Base-by-base conservation (phyloP, 2,888 invertebrate genomes). In the Camponotus fellah region DNA sequence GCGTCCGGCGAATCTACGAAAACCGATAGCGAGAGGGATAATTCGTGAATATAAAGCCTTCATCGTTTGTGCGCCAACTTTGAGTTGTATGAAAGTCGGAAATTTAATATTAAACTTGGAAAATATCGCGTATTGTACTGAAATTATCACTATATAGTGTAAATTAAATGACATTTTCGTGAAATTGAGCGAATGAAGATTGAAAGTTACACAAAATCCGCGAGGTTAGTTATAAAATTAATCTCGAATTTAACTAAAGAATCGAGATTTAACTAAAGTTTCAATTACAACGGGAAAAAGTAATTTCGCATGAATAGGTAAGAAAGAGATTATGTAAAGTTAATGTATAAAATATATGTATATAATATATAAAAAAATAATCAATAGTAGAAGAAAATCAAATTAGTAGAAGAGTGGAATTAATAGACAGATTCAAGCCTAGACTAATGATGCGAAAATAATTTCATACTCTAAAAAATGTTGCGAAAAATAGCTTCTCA, bases 101-200 rank as follows among this genome's bases (percentile, higher is more conserved):
- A 72, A 60, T 32, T 80, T 60, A 72, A 80, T 80, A 72, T 80
- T 72, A 80, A 72, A 80, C 72, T 80, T 32, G 12, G 14, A 46
- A 26, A 26, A 12, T 4, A 34, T 76, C 21, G 12, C n/a, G 5
- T 37, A 72, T 49, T 60, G 60, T 37, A 72, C 17, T 14, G 46
- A 46, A 79, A 34, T 71, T 71, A 46, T 40, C 58, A 69, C 58
- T 17, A 26, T 26, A 26, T 26, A 26, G 37, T 17, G 46, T 37
- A 60, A 80, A 60, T 60, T 46, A 26, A 56, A 72, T n/a, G 32
- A 46, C 46, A 43, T 56, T 26, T 56, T 21, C 60, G 21, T 49
- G 8, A 17, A 46, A 72, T 69, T 56, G 32, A 37, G 5, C 21
- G 5, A 34, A 9, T 21, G 21, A n/a, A 53, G 58, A 60, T 40